Evolutionary conservation across 2,888 invertebrate genomes (phyloP), one percentile per base, ranked within the genome.

Genomic region (Onchidella celtica): DNA sequence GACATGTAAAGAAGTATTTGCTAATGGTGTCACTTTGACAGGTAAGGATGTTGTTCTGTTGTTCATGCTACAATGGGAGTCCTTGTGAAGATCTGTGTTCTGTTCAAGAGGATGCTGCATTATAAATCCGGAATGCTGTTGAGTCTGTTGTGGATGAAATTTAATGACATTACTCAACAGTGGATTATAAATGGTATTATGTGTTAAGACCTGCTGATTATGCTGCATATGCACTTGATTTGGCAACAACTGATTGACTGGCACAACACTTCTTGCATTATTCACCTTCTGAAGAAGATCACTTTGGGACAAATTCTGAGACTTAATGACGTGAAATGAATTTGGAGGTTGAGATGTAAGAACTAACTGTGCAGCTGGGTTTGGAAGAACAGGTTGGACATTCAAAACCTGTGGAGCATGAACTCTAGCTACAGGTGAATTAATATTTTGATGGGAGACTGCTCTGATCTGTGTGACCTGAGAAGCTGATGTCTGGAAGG

Each of bases 101-200:
- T 73, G 73, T 24, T 61, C 59, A n/a, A 59, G 73, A 38, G 73
- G 59, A 3, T 29, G 59, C 27, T 73, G 59, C 73, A 59, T 24
- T 57, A 73, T 34, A 38, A 73, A n/a, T 24, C 73, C 61, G 34
- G 59, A 11, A 14, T 36, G 57, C 14, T 73, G 73, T 6, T 34
- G 24, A 36, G 61, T 36, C 1, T 59, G 29, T 14, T 59, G 72
- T 32, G 57, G 72, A 6, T 72, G 73, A 11, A 59, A 14, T 36
- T 61, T 59, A n/a, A 61, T 29, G 11, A 36, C 34, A 36, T 61
- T 59, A 34, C 36, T 24, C 6, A 24, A 24, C 3, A 55, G 55
- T 24, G 40, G 47, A 73, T 73, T 73, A 73, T 59, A 61, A 17
- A 14, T 17, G 38, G 61, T 61, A 11, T 73, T 21, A 14, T 57